Evolutionary conservation across 2,888 invertebrate species (phyloP).

Genomic region (Andrena flavipes): DNA sequence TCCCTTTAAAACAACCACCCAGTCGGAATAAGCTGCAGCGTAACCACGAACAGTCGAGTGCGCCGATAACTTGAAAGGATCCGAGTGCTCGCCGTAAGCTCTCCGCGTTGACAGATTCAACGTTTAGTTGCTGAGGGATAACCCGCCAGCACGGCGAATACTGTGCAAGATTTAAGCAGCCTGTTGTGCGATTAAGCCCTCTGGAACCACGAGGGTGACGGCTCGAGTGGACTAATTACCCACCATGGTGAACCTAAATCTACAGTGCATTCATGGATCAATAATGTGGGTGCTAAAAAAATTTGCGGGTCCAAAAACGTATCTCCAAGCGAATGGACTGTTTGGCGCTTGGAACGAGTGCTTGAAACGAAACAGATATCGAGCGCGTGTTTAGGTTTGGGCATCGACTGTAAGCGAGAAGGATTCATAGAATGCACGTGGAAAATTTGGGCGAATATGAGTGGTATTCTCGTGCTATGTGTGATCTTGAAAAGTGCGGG

Average conservation of each 20-base stretch:
- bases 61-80: slow-evolving; percentile 45
- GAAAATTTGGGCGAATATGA: no score
- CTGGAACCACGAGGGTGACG: slow-evolving; percentile 54
- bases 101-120: slow-evolving; percentile 23
- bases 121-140: slow-evolving; percentile 61
- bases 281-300: slow-evolving; percentile 33
- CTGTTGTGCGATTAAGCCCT: slow-evolving; percentile 53
- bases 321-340: no score
- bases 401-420: no score
- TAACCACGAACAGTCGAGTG: slow-evolving; percentile 1
- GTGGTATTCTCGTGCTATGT: no score
- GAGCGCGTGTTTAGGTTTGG: no score
- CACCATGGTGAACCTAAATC: slow-evolving; percentile 56
- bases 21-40: not conserved
- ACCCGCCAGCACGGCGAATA: slow-evolving; percentile 49
- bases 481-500: no score
- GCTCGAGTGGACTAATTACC: slow-evolving; percentile 63
- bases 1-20: slow-evolving; percentile 52
- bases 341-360: no score
- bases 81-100: slow-evolving; percentile 36
- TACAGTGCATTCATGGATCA: slow-evolving; percentile 43
- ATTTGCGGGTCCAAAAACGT: no score
- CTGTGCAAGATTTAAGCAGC: slow-evolving; percentile 55
- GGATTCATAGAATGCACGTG: no score
- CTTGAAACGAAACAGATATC: no score